Base-by-base conservation (phyloP, 1,140 invertebrate species). In the Drosophila pachea region DNA sequence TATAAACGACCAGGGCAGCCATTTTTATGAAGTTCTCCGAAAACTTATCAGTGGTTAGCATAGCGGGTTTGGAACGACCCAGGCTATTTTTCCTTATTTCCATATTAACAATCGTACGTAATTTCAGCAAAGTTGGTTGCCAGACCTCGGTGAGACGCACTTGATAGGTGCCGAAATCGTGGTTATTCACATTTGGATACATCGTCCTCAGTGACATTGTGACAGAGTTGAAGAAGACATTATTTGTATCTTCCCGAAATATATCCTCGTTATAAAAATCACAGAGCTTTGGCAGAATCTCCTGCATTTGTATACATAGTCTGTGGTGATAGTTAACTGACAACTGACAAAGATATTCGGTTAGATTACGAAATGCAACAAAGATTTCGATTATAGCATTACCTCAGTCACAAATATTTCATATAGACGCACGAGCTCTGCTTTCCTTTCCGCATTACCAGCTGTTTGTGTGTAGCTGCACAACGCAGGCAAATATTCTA, bases 261-360 rank as follows among this genome's bases (percentile, higher is more conserved):
- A 49, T 43, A 49, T 76, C 72, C 6, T 68, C 67, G 11, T 83
- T 68, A 49, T 88, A 72, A 36, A 73, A 77, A 33, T 76, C 75
- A 49, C 79, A 86, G 0, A 88, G 55, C 11, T 73, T 76, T 1
- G 87, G 83, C 9, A 88, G 36, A 22, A 83, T 68, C 7, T 83
- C 65, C 36, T 88, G 87, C 40, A 86, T 63, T n/a, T 82, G 64
- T n/a, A 69, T 36, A 64, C 87, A 79, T 8, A 88, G 12, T 22
- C 67, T 58, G 40, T 83, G 49, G 47, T 87, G 83, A 68, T 88
- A 88, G 54, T 87, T 87, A 5, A 86, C 62, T 4, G 78, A 66
- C 4, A 87, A 68, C 87, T 88, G 14, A 7, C 32, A 16, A 47
- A 16, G 6, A 14, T n/a, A 14, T 6, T 14, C 0, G 12, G 1